phyloP scores from a whole-genome alignment of 2,797 vertebrate species.

The Clarias pachynema region DNA sequence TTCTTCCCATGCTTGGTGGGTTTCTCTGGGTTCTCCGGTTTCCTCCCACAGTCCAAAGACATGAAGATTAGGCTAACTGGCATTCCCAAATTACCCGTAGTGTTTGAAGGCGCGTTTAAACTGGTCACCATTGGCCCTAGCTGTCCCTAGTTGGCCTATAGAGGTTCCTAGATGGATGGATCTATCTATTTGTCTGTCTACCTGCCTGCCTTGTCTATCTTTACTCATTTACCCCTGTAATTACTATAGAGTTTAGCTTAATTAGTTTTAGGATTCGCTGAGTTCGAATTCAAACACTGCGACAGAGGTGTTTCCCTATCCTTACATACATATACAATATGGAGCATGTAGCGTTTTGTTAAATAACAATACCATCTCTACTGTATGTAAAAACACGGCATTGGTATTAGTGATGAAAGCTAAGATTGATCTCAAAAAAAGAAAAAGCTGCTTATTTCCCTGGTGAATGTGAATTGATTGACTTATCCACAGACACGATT shows the following conservation, averaged over 20 bases:
- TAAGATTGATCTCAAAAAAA: not conserved
- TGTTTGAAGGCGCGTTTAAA: too few relatives aligned
- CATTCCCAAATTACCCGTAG: too few relatives aligned
- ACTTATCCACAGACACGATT: conserved; percentile 22
- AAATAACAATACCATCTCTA: not conserved
- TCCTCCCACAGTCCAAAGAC: too few relatives aligned
- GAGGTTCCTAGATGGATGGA: too few relatives aligned
- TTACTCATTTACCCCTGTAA: not conserved
- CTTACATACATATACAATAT: not conserved
- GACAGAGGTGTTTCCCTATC: not conserved
- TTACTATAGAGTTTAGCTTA: not conserved
- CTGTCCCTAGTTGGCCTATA: too few relatives aligned
- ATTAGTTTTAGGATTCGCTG: not conserved
- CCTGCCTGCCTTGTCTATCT: not conserved
- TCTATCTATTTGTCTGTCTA: not conserved
- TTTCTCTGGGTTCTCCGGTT: too few relatives aligned
- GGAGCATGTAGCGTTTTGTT: not conserved
- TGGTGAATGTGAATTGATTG: conserved; percentile 18
- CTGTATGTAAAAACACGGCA: not conserved
- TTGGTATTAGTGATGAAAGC: conserved; percentile 11
- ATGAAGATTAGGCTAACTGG: too few relatives aligned
- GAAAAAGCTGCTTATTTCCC: conserved; percentile 9
- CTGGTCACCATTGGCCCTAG: too few relatives aligned
- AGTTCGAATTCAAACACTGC: not conserved
- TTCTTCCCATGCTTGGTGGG: too few relatives aligned